A percentile compares a stretch with the other conserved stretches of the same genome.
Conservation (phyloP, 1,140 invertebrate genomes). For the Pseudachorutes palmiensis region DNA sequence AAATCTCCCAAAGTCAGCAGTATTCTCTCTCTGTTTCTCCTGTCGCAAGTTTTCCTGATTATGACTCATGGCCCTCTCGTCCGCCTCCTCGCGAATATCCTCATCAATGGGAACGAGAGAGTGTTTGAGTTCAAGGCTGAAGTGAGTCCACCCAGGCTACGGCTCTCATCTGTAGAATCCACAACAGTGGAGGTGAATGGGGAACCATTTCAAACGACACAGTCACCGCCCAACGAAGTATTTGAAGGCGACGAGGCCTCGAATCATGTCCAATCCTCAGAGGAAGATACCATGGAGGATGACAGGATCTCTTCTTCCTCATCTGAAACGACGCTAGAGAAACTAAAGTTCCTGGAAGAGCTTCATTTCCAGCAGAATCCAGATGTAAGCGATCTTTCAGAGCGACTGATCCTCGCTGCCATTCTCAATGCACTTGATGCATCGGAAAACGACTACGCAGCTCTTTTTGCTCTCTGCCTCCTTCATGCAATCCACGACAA, state of each 20-base stretch:
- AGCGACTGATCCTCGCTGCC: conserved; percentile 79
- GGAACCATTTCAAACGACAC: too few relatives aligned
- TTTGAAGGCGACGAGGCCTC: too few relatives aligned
- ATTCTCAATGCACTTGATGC: conserved; percentile 72
- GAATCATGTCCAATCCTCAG: too few relatives aligned
- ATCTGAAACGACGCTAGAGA: background rate
- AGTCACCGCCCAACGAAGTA: conserved; percentile 5
- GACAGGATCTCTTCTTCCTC: conserved; percentile 5
- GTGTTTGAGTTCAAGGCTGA: conserved; percentile 27
- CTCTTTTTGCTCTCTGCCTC: conserved; percentile 83
- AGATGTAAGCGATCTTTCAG: conserved; percentile 35
- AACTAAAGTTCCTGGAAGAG: background rate
- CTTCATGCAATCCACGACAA: conserved; percentile 90
- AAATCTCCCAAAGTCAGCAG: conserved; percentile 65
- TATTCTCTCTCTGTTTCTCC: conserved; percentile 80
- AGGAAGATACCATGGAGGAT: background rate
- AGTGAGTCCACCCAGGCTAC: conserved; percentile 6
- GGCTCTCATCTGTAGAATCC: conserved; percentile 8
- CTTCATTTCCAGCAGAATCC: background rate
- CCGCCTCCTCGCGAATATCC: conserved; percentile 75
- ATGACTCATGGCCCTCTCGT: conserved; percentile 81
- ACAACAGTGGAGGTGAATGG: conserved; percentile 1
- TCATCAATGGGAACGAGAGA: conserved; percentile 57
- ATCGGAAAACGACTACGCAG: conserved; percentile 85
- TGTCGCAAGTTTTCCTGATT: conserved; percentile 95